phyloP scores from a whole-genome alignment of 2,113 vertebrate genomes.

The Chloropsis cyanopogon region DNA sequence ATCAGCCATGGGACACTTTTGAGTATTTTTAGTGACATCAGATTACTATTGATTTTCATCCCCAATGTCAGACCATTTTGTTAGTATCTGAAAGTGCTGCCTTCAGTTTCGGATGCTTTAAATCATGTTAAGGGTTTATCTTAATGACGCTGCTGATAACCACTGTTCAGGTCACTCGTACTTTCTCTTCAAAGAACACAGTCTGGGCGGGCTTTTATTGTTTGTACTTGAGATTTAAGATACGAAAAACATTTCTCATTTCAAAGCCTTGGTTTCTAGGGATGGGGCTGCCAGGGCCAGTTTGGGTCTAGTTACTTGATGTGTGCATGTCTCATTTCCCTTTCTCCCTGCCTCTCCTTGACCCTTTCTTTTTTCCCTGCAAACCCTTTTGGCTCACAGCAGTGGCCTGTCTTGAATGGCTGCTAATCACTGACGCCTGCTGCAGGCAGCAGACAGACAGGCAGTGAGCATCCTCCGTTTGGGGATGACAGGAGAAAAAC shows the following conservation, averaged over 20 bases:
- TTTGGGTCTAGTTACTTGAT: constrained; percentile 47
- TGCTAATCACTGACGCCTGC: constrained; percentile 25
- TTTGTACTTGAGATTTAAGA: constrained; percentile 76
- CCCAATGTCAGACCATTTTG: constrained; percentile 73
- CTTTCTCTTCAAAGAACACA: constrained; percentile 67
- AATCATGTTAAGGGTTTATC: constrained; percentile 77
- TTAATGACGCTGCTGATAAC: constrained; percentile 77
- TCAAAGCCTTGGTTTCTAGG: constrained; percentile 79
- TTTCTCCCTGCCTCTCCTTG: not conserved
- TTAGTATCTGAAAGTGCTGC: constrained; percentile 75
- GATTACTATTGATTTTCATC: constrained; percentile 78
- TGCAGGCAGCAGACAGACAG: constrained; percentile 39
- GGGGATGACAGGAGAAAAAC: not conserved
- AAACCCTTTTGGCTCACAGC: constrained; percentile 22
- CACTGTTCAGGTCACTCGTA: constrained; percentile 74
- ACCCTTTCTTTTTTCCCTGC: not conserved
- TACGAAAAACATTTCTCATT: constrained; percentile 74
- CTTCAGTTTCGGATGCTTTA: constrained; percentile 75
- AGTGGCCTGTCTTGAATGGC: constrained; percentile 5
- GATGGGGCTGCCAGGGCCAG: constrained; percentile 59
- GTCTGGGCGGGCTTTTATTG: constrained; percentile 68
- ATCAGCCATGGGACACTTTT: constrained; percentile 73
- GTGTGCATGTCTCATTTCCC: not conserved
- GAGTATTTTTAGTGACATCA: constrained; percentile 74
- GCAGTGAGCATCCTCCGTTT: not conserved